phyloP scores from a whole-genome alignment of 2,113 vertebrate species.

The Gobiocypris rarus region DNA sequence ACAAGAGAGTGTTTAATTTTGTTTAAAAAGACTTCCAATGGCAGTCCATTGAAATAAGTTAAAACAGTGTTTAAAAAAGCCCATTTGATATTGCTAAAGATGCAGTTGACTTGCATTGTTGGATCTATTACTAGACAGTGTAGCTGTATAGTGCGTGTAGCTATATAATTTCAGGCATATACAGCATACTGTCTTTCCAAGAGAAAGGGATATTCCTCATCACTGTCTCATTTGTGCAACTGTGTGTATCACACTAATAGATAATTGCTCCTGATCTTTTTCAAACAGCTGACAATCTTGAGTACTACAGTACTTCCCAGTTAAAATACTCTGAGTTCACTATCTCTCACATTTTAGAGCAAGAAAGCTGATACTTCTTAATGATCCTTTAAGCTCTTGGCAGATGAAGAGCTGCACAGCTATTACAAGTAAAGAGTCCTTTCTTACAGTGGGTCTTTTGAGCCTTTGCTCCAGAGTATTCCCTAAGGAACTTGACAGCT shows the following conservation, averaged over 20 bases:
- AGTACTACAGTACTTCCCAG: neutral
- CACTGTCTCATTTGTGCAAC: neutral
- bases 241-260: neutral
- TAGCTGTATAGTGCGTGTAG: no score
- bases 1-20: no score
- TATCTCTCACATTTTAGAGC: constrained; percentile 15
- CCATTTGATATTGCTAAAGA: no score
- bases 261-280: neutral
- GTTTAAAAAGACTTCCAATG: no score
- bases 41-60: no score
- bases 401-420: constrained; percentile 1
- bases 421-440: constrained; percentile 12
- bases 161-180: neutral
- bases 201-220: neutral
- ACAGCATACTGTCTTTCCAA: neutral
- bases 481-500: constrained; percentile 21
- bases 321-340: neutral
- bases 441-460: constrained; percentile 18
- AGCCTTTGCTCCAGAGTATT: constrained; percentile 19
- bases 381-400: constrained; percentile 20
- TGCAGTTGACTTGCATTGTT: neutral
- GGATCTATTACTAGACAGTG: no score
- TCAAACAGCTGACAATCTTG: neutral
- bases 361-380: constrained; percentile 14
- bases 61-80: no score